Base-by-base conservation (phyloP, 2,797 vertebrate genomes). In the Periparus ater region DNA sequence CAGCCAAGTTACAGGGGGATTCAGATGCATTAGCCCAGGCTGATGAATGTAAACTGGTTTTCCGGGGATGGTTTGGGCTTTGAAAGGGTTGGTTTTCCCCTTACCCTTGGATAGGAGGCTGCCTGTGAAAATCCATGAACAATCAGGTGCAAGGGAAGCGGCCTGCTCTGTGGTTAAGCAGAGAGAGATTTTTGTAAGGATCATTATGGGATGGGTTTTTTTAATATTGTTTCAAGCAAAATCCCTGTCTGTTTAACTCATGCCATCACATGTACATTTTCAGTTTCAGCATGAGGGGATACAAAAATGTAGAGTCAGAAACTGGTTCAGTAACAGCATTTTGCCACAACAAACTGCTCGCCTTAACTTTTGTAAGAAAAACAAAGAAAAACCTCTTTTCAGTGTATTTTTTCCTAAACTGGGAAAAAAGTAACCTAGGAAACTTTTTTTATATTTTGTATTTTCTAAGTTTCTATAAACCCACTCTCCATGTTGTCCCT, bases 351-450 rank as follows among this genome's bases (percentile, higher is more conserved):
- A 91, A 97, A 97, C 96, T 97, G 83, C 95, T 97, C 91, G 98
- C 98, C 98, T 98, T 98, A 98, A 98, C 96, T 98, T 98, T 98
- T 98, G 38, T 98, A 98, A 97, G 90, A 96, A 96, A 92, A 91
- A 79, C 26, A 74, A 86, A 62, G 61, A 63, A 86, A 65, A 47
- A 32, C 58, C 85, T 94, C 78, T 97, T 98, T 98, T 96, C 97
- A 96, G n/a, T 88, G 36, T 91, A 92, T 95, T 95, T 98, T 97
- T 97, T 97, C 96, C 92, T 96, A 97, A 78, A 45, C 66, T 89
- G 91, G 92, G 93, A 93, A 93, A 82, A 95, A 96, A 89, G 32
- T 88, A 95, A 93, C n/a, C 65, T 95, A 82, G 86, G 54, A 89
- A 96, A 97, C 94, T 96, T 98, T 98, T 98, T 98, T 96, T 96